phyloP scores from a whole-genome alignment of 2,113 vertebrate genomes.

The Ciconia boyciana region DNA sequence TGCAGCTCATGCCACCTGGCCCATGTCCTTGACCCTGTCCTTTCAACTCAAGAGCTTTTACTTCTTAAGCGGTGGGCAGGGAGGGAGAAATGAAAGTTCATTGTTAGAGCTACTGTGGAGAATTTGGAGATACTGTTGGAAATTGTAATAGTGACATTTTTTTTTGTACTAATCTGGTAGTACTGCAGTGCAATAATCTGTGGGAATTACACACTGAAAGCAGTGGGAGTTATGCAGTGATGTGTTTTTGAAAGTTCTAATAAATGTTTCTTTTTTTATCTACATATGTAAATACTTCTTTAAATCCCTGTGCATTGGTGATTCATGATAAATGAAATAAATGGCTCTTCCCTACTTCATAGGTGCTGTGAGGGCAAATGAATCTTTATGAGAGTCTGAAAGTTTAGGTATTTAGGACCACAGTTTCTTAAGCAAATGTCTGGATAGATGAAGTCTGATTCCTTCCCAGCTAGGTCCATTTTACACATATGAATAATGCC shows the following conservation, averaged over 20 bases:
- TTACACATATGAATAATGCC: not conserved
- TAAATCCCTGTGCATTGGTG: not conserved
- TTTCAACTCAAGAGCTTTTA: not conserved
- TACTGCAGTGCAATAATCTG: not conserved
- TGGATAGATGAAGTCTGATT: not conserved
- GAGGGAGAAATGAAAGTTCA: not conserved
- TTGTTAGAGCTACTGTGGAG: not conserved
- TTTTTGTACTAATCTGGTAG: not conserved
- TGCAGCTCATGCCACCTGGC: not conserved
- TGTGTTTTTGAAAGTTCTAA: not conserved
- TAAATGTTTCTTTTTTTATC: not conserved
- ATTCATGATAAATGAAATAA: not conserved
- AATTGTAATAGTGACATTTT: not conserved
- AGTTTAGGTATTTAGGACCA: not conserved
- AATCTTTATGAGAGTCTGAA: not conserved
- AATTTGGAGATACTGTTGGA: not conserved
- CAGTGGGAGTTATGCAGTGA: not conserved
- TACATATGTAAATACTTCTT: not conserved
- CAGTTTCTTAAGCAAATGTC: not conserved
- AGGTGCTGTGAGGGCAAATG: not conserved
- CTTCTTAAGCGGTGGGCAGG: not conserved
- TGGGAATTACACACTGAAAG: not conserved
- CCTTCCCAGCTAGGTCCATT: not conserved
- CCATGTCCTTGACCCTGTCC: not conserved
- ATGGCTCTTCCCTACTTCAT: not conserved